Evolutionary conservation across 2,888 invertebrate genomes (phyloP).

Genomic region (Lamellibrachia satsuma): DNA sequence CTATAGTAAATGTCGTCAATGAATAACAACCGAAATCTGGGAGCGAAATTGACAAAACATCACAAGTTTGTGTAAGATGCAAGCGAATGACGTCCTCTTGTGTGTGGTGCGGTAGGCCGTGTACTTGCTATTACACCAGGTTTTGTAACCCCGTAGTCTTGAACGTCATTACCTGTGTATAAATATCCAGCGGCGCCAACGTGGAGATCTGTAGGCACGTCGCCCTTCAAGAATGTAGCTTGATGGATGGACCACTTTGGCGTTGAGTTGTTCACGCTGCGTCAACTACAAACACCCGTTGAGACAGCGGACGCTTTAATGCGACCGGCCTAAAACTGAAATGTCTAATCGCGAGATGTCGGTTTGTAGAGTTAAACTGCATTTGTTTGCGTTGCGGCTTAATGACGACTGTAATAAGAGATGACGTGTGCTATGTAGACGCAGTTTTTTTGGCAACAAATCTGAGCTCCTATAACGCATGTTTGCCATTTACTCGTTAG

Average conservation of each 20-base stretch:
- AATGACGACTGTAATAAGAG: neutral
- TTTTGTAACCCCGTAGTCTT: neutral
- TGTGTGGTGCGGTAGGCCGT: neutral
- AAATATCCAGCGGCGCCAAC: neutral
- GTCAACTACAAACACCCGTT: neutral
- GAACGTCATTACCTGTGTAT: neutral
- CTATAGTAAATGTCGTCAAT: neutral
- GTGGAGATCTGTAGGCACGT: neutral
- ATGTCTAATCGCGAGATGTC: neutral
- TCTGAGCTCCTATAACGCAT: neutral
- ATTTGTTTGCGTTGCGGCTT: neutral
- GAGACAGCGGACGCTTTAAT: neutral
- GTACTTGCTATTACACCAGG: neutral
- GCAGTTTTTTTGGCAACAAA: neutral
- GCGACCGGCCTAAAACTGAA: neutral
- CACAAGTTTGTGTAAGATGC: neutral
- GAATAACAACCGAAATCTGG: neutral
- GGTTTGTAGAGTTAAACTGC: neutral
- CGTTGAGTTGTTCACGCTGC: neutral
- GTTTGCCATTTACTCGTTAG: neutral
- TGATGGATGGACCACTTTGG: constrained; percentile 4
- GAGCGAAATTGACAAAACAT: neutral
- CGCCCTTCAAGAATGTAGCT: neutral
- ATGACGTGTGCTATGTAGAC: neutral
- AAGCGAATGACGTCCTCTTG: neutral